Percentiles rank a stretch among this genome's conserved stretches.
These are phyloP conservation scores for Hydrochoerus hydrochaeris DNA, from an alignment of 2,113 vertebrate species.

Conservation along the genomic window DNA sequence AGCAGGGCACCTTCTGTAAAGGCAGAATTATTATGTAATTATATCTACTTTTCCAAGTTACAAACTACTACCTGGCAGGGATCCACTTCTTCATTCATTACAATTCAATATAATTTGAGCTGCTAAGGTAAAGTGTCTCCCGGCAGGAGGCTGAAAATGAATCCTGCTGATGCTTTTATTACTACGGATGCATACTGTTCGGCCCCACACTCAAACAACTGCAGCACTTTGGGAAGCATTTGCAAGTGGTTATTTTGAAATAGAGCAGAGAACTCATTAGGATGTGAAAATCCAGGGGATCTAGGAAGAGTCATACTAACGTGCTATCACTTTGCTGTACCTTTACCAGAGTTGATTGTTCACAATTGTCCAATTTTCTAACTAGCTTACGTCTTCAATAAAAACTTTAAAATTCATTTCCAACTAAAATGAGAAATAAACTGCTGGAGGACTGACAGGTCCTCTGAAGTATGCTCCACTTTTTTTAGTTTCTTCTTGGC, in stretches of 20 bases:
- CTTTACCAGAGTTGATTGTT: background rate
- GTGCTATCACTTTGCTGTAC: background rate
- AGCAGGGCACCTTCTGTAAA: constrained; percentile 71
- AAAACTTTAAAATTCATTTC: constrained; percentile 51
- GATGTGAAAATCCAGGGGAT: constrained; percentile 32
- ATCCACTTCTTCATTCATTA: constrained; percentile 84
- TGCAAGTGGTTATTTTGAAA: constrained; percentile 72
- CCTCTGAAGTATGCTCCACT: background rate
- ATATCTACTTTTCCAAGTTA: constrained; percentile 81
- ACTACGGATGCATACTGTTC: constrained; percentile 80
- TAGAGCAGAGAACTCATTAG: constrained; percentile 51
- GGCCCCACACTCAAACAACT: constrained; percentile 75
- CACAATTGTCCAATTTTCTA: constrained; percentile 50
- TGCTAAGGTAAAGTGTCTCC: constrained; percentile 81
- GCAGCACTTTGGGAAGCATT: constrained; percentile 53
- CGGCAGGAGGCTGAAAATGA: constrained; percentile 81
- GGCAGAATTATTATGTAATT: constrained; percentile 82
- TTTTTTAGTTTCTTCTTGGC: background rate
- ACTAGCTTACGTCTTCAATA: constrained; percentile 42
- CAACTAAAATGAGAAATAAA: constrained; percentile 43
- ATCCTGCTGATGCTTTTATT: constrained; percentile 84
- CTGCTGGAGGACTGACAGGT: background rate
- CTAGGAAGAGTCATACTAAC: constrained; percentile 20
- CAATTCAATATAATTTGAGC: constrained; percentile 83
- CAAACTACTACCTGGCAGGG: constrained; percentile 81